Conservation (phyloP, 2,888 invertebrate species). For the Xylota segnis region DNA sequence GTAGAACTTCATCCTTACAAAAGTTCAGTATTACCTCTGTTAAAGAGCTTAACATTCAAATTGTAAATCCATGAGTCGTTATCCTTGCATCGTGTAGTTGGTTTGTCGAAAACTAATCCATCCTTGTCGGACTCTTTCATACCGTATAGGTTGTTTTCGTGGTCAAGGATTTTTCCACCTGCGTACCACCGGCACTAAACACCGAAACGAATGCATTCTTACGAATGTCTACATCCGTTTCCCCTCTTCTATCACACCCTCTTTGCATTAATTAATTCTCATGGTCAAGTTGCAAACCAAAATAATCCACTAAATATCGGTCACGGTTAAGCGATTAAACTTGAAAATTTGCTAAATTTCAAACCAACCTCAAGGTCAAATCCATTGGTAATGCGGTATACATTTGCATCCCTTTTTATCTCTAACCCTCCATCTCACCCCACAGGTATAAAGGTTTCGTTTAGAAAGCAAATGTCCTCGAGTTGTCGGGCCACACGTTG, state of each 20-base stretch:
- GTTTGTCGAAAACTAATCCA: no score
- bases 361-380: conserved; percentile 57
- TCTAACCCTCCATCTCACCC: conserved; percentile 23
- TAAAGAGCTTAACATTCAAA: no score
- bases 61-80: no score
- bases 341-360: conserved; percentile 62
- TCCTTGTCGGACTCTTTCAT: no score
- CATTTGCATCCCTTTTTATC: conserved; percentile 4
- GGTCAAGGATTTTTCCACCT: no score
- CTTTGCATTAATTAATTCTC: conserved; percentile 64
- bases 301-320: conserved; percentile 65
- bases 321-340: conserved; percentile 71
- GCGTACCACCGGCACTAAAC: not conserved
- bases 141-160: no score
- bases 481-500: conserved; percentile 24
- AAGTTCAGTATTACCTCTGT: no score
- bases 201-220: conserved; percentile 3
- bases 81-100: no score
- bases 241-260: conserved; percentile 14
- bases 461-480: conserved; percentile 29
- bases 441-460: not conserved
- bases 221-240: conserved; percentile 32
- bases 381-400: conserved; percentile 31
- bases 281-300: conserved; percentile 40
- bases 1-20: no score